A percentile compares a stretch with the other conserved stretches of the same genome.
Conservation (phyloP, 2,888 invertebrate genomes). For the Tipula lateralis region DNA sequence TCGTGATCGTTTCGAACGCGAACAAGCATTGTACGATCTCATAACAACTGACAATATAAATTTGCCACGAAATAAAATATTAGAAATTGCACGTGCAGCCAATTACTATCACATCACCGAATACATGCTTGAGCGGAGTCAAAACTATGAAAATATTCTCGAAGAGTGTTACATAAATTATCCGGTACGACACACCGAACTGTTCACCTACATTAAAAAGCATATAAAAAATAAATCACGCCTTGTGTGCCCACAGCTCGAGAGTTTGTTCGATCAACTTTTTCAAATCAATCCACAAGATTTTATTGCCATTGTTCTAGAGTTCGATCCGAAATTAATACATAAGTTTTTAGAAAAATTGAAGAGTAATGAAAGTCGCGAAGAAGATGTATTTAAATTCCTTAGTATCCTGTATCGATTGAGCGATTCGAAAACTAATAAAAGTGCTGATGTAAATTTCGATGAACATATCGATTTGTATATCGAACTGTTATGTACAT, state of each 20-base stretch:
- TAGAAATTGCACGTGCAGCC: slow-evolving; percentile 59
- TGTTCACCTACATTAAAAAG: slow-evolving; percentile 56
- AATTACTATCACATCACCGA: slow-evolving; percentile 69
- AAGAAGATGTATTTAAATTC: slow-evolving; percentile 51
- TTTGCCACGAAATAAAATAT: slow-evolving; percentile 55
- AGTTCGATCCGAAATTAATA: slow-evolving; percentile 51
- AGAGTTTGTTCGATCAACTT: slow-evolving; percentile 51
- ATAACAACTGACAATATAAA: slow-evolving; percentile 58
- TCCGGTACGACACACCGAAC: slow-evolving; percentile 56
- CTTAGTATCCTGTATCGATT: slow-evolving; percentile 56
- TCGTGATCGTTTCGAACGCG: slow-evolving; percentile 61
- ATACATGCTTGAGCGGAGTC: slow-evolving; percentile 58
- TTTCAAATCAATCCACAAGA: slow-evolving; percentile 58
- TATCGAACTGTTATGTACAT: slow-evolving; percentile 59
- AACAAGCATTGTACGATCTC: slow-evolving; percentile 68
- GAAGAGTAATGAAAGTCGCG: slow-evolving; percentile 41
- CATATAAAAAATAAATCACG: slow-evolving; percentile 48
- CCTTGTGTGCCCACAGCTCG: slow-evolving; percentile 50
- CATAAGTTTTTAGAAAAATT: slow-evolving; percentile 47
- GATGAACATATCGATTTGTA: slow-evolving; percentile 55
- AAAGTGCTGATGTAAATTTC: slow-evolving; percentile 39
- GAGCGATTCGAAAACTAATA: not conserved
- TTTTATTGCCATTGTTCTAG: slow-evolving; percentile 58
- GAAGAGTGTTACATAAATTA: slow-evolving; percentile 63
- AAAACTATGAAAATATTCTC: slow-evolving; percentile 53